These are phyloP conservation scores for Coptodon rendalli DNA, from an alignment of 2,113 vertebrate genomes.

Conservation along the genomic window DNA sequence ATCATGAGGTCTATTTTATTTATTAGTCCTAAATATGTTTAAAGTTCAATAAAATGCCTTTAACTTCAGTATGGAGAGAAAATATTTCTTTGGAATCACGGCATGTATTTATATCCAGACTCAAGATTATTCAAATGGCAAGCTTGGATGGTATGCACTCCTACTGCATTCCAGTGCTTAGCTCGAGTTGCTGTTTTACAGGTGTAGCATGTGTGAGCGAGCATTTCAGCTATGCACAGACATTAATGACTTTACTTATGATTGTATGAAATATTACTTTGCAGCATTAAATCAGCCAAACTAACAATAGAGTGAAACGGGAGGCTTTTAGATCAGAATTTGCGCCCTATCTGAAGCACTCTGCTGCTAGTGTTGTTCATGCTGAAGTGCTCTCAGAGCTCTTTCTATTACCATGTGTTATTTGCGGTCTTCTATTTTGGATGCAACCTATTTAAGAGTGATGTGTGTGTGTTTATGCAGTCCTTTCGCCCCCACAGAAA, in stretches of 20 bases:
- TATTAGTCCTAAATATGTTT: not conserved
- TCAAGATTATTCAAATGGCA: not conserved
- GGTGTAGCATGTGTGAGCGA: not conserved
- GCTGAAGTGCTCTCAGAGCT: slow-evolving; percentile 12
- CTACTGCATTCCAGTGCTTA: not conserved
- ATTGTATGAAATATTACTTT: not conserved
- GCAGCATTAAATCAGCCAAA: not conserved
- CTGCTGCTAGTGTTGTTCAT: not conserved
- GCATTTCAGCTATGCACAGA: not conserved
- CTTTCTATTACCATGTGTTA: slow-evolving; percentile 35
- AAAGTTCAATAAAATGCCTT: not conserved
- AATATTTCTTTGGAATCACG: not conserved
- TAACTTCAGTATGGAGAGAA: not conserved
- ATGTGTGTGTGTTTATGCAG: slow-evolving; percentile 26
- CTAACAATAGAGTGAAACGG: not conserved
- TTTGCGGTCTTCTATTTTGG: slow-evolving; percentile 60
- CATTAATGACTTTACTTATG: not conserved
- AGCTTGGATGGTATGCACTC: not conserved
- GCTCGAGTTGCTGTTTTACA: not conserved
- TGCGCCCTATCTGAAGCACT: not conserved
- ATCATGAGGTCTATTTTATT: not conserved
- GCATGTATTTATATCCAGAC: not conserved
- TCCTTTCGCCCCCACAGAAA: slow-evolving; percentile 25
- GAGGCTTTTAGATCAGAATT: not conserved
- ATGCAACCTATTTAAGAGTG: slow-evolving; percentile 53